phyloP scores from a whole-genome alignment of 2,797 vertebrate genomes.

The Petrocephalus schoutedeni region DNA sequence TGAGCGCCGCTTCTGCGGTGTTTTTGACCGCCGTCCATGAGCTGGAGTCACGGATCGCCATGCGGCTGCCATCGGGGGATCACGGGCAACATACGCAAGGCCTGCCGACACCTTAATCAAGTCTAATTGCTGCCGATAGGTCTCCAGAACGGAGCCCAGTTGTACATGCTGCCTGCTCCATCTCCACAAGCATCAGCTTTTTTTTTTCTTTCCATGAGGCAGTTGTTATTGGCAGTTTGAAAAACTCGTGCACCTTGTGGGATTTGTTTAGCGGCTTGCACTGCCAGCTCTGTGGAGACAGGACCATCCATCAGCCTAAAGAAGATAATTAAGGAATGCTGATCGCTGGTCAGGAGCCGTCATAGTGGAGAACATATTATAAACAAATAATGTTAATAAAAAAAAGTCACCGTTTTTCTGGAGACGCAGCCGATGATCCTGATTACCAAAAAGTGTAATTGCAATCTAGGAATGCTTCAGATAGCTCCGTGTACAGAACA shows the following conservation, averaged over 20 bases:
- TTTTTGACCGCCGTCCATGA: background rate
- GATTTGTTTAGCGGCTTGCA: conserved; percentile 64
- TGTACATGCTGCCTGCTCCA: conserved; percentile 58
- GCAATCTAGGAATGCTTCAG: conserved; percentile 26
- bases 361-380: conserved; percentile 66
- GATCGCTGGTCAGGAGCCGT: conserved; percentile 79
- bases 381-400: conserved; percentile 36
- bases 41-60: background rate
- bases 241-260: conserved; percentile 70
- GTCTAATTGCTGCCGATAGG: conserved; percentile 24
- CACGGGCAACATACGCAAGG: background rate
- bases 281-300: conserved; percentile 68
- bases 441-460: conserved; percentile 27
- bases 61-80: conserved; percentile 13
- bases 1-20: background rate
- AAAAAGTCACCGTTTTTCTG: conserved; percentile 19
- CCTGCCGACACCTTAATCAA: conserved; percentile 9
- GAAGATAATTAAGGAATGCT: conserved; percentile 73
- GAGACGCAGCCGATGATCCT: conserved; percentile 25
- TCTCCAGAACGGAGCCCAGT: conserved; percentile 45
- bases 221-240: conserved; percentile 73
- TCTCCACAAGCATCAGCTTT: background rate
- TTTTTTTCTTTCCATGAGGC: conserved; percentile 58
- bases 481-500: background rate
- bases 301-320: conserved; percentile 73